Evolutionary conservation across 2,113 vertebrate genomes (phyloP).

Genomic region (Rhea americana): DNA sequence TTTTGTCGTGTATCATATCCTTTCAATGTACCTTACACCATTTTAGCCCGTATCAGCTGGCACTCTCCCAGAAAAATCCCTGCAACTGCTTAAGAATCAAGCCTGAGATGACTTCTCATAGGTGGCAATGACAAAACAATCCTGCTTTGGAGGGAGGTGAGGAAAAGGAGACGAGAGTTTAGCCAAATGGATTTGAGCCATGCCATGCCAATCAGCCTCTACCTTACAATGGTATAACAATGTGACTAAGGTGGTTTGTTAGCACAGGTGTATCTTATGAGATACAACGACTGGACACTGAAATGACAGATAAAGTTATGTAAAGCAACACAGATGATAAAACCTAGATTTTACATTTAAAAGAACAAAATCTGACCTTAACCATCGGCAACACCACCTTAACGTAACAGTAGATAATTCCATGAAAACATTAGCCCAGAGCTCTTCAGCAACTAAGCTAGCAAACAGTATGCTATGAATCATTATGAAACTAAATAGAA

Average conservation of each 20-base stretch:
- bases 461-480: neutral
- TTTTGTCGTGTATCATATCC: neutral
- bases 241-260: neutral
- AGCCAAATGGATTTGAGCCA: neutral
- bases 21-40: neutral
- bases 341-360: neutral
- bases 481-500: neutral
- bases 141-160: neutral
- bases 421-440: neutral
- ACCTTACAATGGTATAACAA: neutral
- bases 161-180: neutral
- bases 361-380: neutral
- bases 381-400: neutral
- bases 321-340: neutral
- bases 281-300: neutral
- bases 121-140: neutral
- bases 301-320: neutral
- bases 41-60: neutral
- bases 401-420: neutral
- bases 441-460: neutral
- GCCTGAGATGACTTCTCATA: neutral
- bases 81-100: neutral
- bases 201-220: neutral
- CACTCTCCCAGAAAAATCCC: neutral
- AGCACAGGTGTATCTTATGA: neutral